Percentiles rank a stretch among this genome's conserved stretches.
phyloP scores from a whole-genome alignment of 2,888 invertebrate species.

The Thymelicus lineola region DNA sequence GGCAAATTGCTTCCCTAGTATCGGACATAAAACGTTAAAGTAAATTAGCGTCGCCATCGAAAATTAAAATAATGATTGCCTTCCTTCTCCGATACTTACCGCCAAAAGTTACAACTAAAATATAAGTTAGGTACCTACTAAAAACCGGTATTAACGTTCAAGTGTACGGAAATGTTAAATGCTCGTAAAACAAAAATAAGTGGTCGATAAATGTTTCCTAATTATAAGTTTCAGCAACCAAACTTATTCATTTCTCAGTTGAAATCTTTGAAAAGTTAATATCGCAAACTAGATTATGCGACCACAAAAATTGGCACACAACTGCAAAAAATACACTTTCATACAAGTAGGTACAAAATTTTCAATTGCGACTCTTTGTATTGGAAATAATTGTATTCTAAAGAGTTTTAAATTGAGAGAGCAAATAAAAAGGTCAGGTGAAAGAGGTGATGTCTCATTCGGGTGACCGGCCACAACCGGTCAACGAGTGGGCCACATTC shows the following conservation, averaged over 20 bases:
- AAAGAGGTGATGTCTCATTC: slow-evolving; percentile 40
- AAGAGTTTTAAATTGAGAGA: neutral
- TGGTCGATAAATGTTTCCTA: neutral
- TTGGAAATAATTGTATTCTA: slow-evolving; percentile 10
- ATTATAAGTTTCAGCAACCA: neutral
- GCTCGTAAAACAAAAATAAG: neutral
- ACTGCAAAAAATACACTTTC: neutral
- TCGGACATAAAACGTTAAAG: neutral
- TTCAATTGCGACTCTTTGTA: neutral
- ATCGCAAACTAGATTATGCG: too few relatives aligned
- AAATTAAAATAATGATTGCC: neutral
- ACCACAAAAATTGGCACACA: neutral
- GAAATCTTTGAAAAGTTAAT: neutral
- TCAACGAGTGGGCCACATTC: slow-evolving; percentile 46
- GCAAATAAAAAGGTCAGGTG: slow-evolving; percentile 39
- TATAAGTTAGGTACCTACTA: neutral
- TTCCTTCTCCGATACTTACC: neutral
- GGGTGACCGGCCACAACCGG: slow-evolving; percentile 49
- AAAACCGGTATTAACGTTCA: neutral
- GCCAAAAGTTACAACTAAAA: neutral
- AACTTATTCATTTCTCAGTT: neutral
- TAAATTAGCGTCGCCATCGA: neutral
- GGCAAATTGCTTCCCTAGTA: too few relatives aligned
- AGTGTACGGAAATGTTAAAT: neutral
- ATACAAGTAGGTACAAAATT: neutral